Evolutionary conservation across 2,113 vertebrate genomes (phyloP).

Genomic region (Zapus hudsonius): DNA sequence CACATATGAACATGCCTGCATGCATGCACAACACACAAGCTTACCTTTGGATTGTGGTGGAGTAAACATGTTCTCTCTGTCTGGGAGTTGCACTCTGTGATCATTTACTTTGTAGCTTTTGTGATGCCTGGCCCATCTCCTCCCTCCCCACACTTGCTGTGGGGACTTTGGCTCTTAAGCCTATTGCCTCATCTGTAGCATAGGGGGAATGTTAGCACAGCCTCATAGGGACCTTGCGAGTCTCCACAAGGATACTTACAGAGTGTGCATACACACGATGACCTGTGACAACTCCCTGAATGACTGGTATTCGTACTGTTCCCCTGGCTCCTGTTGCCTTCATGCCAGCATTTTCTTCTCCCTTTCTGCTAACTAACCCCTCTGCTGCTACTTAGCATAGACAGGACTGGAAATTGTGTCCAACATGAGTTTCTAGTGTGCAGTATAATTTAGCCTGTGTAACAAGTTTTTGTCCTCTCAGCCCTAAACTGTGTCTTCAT

Average conservation of each 20-base stretch:
- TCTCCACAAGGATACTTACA: neutral
- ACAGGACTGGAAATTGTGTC: slow-evolving; percentile 5
- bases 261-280: no score
- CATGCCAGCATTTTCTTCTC: neutral
- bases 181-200: neutral
- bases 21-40: no score
- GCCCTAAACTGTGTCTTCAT: neutral
- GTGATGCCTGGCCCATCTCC: no score
- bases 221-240: neutral
- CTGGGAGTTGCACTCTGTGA: slow-evolving; percentile 10
- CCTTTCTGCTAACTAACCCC: neutral
- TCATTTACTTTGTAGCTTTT: neutral
- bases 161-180: neutral
- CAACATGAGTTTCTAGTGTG: slow-evolving; percentile 38
- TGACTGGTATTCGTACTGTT: neutral
- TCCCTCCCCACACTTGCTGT: neutral
- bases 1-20: no score
- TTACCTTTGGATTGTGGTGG: neutral
- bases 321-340: neutral
- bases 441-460: neutral
- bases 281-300: neutral
- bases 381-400: neutral
- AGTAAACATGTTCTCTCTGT: neutral
- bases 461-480: neutral
- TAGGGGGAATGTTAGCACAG: no score